These are phyloP conservation scores for Papilio polyxenes DNA, from an alignment of 1,140 invertebrate genomes.

Conservation along the genomic window DNA sequence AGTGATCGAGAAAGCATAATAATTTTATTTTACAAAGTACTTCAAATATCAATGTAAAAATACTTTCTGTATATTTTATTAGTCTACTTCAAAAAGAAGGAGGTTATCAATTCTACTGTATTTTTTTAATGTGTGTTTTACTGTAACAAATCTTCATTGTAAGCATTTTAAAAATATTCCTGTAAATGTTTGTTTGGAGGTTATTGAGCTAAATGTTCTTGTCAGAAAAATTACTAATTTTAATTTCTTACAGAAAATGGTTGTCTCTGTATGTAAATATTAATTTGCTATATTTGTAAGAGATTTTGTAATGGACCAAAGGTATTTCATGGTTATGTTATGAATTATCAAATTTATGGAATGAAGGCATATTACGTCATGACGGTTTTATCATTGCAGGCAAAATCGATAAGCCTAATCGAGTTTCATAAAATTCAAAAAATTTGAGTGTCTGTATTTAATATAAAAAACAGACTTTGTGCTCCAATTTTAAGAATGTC, in stretches of 20 bases:
- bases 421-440: not conserved
- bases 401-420: no score
- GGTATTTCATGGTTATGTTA: slow-evolving; percentile 32
- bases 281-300: not conserved
- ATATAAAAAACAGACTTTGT: no score
- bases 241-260: no score
- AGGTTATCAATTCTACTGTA: no score
- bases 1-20: not conserved
- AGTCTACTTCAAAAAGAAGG: not conserved
- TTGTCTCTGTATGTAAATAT: not conserved
- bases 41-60: not conserved
- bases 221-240: no score
- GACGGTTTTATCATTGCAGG: no score
- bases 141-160: no score
- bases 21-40: not conserved
- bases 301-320: slow-evolving; percentile 25
- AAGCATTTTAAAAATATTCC: not conserved
- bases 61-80: not conserved
- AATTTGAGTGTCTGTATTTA: no score
- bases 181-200: not conserved
- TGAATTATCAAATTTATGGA: not conserved
- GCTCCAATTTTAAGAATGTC: no score
- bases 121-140: no score
- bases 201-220: no score
- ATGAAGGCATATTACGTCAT: no score